Evolutionary conservation across 2,113 vertebrate genomes (phyloP).

Genomic region (Xenopus borealis): DNA sequence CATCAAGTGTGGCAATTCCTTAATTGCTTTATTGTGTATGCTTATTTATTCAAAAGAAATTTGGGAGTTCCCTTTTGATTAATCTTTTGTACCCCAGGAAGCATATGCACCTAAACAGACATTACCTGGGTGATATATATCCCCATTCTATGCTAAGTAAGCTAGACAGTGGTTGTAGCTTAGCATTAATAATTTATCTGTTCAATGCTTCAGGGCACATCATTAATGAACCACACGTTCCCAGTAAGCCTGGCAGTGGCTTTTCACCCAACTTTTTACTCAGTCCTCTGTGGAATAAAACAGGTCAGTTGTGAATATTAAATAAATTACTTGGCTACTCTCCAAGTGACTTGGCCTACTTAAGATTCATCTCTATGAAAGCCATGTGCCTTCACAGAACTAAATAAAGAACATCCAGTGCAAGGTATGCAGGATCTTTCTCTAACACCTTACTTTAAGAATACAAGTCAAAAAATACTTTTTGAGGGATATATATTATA

Average conservation of each 20-base stretch:
- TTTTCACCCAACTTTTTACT: slow-evolving; percentile 66
- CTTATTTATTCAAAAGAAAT: too few species aligned
- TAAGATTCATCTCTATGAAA: slow-evolving; percentile 63
- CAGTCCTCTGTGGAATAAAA: slow-evolving; percentile 66
- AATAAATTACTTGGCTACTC: slow-evolving; percentile 65
- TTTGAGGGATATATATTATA: too few species aligned
- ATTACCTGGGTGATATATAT: slow-evolving; percentile 49
- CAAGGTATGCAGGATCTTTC: too few species aligned
- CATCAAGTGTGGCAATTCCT: too few species aligned
- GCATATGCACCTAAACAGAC: slow-evolving; percentile 44
- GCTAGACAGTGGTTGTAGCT: slow-evolving; percentile 52
- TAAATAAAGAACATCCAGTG: slow-evolving; percentile 24
- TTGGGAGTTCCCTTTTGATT: not conserved
- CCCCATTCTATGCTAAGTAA: slow-evolving; percentile 53
- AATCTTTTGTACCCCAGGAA: not conserved
- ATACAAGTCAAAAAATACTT: too few species aligned
- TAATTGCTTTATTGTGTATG: too few species aligned
- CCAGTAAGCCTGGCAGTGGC: slow-evolving; percentile 57
- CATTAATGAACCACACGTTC: slow-evolving; percentile 50
- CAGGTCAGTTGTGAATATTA: slow-evolving; percentile 69
- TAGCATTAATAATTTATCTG: slow-evolving; percentile 62
- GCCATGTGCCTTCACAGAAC: slow-evolving; percentile 58
- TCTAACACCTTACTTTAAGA: too few species aligned
- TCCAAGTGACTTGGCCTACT: slow-evolving; percentile 71
- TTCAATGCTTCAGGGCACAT: slow-evolving; percentile 55